Conservation (phyloP, 2,113 vertebrate genomes). For the Geococcyx californianus region DNA sequence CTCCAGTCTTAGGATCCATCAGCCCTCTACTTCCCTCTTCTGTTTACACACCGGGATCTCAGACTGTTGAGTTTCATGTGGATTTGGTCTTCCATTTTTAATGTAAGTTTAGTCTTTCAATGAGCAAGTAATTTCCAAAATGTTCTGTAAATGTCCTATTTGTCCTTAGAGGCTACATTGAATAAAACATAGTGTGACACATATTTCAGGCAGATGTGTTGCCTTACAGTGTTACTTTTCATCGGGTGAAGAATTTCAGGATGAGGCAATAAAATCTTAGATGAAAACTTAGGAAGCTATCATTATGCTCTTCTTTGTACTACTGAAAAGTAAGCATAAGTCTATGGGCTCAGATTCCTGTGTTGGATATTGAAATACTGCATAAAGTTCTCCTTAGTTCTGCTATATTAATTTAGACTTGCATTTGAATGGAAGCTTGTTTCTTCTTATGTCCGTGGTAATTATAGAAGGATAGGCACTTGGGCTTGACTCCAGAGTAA, state of each 20-base stretch:
- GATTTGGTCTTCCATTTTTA: neutral
- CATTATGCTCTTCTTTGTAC: neutral
- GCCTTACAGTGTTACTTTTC: neutral
- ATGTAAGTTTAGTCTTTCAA: neutral
- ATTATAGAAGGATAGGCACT: neutral
- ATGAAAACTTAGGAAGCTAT: neutral
- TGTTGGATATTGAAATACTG: neutral
- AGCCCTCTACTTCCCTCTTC: neutral
- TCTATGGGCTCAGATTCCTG: neutral
- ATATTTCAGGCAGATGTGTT: neutral
- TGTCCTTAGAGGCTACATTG: neutral
- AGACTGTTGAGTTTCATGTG: neutral
- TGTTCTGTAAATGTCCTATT: neutral
- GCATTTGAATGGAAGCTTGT: neutral
- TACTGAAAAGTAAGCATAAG: neutral
- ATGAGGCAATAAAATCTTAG: neutral
- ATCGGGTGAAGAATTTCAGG: neutral
- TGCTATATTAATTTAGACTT: neutral
- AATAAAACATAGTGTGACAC: neutral
- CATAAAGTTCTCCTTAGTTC: neutral
- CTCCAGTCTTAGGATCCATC: too few species aligned
- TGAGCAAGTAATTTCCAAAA: fast-evolving
- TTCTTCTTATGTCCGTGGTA: neutral
- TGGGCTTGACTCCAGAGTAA: neutral
- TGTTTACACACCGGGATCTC: neutral